Base-by-base conservation (phyloP, 2,888 invertebrate genomes). In the Lepas anatifera region DNA sequence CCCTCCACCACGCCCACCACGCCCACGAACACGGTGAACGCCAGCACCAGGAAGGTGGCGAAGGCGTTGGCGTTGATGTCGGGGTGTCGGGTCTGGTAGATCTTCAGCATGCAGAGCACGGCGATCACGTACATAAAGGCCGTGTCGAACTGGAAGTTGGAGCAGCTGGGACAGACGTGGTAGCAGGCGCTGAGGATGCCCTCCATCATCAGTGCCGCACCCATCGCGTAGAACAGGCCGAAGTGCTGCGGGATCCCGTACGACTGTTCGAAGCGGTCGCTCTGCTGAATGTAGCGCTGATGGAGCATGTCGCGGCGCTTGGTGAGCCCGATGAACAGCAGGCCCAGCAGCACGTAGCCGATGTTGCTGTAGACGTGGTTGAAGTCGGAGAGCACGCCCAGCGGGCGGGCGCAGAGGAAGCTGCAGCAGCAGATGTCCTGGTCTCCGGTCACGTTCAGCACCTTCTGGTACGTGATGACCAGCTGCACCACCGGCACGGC, bases 71-170 rank as follows among this genome's bases (percentile, higher is more conserved):
- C 92, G 77, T 90, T 90, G 73, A 93, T 88, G 78, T 94, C 94
- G 0, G 93, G 90, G 80, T 94, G 94, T 1, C 94, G 83, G 67
- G 86, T 88, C 80, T 94, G 92, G 79, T 93, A 94, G 74, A 94
- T 84, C 81, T 92, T 92, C 69, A 94, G 84, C 87, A 93, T 90
- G 76, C 88, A 88, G 69, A 95, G 81, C 70, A 91, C 89, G 0
- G 92, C 87, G 76, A 92, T 92, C 75, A 93, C 88, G 80, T 94
- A 95, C 94, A 95, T 95, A 79, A 93, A 93, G 75, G 92, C 90
- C 0, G 93, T 91, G 79, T 94, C 93, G 79, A 94, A 94, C 79
- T 94, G 94, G 79, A 93, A 94, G 81, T 94, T 94, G 77, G 89
- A 87, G 77, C 88, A 87, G 79, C 89, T 92, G 0, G 94, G 94